Evolutionary conservation across 2,797 vertebrate genomes (phyloP).

Genomic region (Salmo trutta): DNA sequence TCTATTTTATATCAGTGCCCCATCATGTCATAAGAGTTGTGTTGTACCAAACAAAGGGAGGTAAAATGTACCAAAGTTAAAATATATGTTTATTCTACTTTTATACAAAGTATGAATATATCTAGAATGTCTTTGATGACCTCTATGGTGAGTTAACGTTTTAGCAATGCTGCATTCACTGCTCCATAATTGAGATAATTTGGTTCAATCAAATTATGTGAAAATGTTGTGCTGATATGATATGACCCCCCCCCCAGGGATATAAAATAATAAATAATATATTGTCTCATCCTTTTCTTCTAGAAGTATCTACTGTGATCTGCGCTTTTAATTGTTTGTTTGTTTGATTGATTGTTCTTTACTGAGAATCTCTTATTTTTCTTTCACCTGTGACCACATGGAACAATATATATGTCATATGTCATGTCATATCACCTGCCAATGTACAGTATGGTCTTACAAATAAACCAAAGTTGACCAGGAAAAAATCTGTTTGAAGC

Average conservation of each 20-base stretch:
- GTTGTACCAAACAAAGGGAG: neutral
- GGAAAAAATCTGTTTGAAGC: constrained; percentile 1
- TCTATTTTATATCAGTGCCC: constrained; percentile 7
- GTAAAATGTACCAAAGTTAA: neutral
- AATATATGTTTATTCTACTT: neutral
- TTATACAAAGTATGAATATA: neutral
- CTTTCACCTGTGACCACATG: constrained; percentile 33
- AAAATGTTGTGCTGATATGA: neutral
- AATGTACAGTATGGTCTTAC: constrained; percentile 51
- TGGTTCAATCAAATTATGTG: neutral
- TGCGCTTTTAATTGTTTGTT: neutral
- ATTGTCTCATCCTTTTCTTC: neutral
- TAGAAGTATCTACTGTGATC: neutral
- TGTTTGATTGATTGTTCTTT: constrained; percentile 17
- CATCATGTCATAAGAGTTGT: neutral
- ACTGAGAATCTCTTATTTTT: constrained; percentile 41
- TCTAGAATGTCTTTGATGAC: neutral
- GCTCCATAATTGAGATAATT: neutral
- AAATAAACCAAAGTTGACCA: constrained; percentile 67
- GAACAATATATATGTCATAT: constrained; percentile 6
- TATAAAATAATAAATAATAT: neutral
- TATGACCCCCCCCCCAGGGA: neutral
- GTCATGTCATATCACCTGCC: constrained; percentile 34
- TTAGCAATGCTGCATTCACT: neutral
- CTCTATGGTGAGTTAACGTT: too few species aligned